Percentiles rank a stretch among this genome's conserved stretches.
Conservation (phyloP, 2,888 invertebrate species). For the Drosophila nigricruria region DNA sequence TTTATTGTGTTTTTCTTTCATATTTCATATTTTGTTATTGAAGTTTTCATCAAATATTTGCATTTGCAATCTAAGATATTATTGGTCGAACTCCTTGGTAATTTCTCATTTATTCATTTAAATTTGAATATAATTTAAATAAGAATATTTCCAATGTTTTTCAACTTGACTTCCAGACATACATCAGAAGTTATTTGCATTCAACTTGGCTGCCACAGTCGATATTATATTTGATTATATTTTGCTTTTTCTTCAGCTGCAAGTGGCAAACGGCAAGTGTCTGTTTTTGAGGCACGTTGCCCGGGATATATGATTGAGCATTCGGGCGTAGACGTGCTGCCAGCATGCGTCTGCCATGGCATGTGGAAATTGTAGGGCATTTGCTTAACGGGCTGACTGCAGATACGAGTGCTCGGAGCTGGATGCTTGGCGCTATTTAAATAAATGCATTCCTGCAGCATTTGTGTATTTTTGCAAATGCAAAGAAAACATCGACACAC, state of each 20-base stretch:
- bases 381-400: constrained; percentile 46
- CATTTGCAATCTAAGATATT: not conserved
- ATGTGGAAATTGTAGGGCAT: constrained; percentile 52
- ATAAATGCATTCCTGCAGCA: constrained; percentile 68
- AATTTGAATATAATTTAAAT: not conserved
- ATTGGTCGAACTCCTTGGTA: not conserved
- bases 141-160: constrained; percentile 5
- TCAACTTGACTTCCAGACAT: constrained; percentile 28
- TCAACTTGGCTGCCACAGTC: constrained; percentile 46
- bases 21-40: not conserved
- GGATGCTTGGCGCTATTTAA: constrained; percentile 59
- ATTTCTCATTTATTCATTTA: not conserved
- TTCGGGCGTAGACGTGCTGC: constrained; percentile 52
- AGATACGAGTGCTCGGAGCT: not conserved
- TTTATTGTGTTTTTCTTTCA: not conserved
- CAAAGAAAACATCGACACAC: constrained; percentile 45
- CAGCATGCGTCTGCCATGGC: constrained; percentile 58
- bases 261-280: constrained; percentile 20
- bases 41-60: not conserved
- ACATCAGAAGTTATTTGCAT: constrained; percentile 61
- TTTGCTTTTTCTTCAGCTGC: constrained; percentile 11
- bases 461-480: constrained; percentile 32
- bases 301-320: constrained; percentile 68
- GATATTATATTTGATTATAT: constrained; percentile 8
- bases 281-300: constrained; percentile 35